These are phyloP conservation scores for Lerista edwardsae DNA, from an alignment of 2,797 vertebrate species.

Conservation along the genomic window DNA sequence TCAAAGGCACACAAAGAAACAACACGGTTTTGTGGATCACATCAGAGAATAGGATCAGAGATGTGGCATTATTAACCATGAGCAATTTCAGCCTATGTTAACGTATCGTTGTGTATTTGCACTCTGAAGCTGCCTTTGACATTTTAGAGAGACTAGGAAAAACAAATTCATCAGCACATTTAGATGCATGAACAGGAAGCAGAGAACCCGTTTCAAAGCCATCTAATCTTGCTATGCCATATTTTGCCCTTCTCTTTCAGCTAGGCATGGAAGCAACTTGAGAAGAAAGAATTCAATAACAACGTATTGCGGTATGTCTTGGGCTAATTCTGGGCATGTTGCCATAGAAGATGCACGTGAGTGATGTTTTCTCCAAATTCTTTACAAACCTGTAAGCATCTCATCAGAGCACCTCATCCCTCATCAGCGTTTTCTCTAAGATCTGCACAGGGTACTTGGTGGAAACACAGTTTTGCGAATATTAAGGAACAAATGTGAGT, in stretches of 20 bases:
- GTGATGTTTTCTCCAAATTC: neutral
- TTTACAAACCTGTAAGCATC: constrained; percentile 46
- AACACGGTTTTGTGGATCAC: too few species aligned
- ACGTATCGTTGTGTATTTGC: neutral
- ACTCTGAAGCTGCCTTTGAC: neutral
- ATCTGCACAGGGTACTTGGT: accelerated
- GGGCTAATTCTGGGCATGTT: constrained; percentile 46
- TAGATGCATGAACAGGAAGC: too few species aligned
- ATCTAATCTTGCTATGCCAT: constrained; percentile 13
- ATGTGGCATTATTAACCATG: neutral
- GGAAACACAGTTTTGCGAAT: neutral
- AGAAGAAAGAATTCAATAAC: constrained; percentile 38
- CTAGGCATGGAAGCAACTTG: constrained; percentile 51
- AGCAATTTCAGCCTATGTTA: too few species aligned
- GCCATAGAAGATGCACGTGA: constrained; percentile 48
- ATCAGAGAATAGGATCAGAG: too few species aligned
- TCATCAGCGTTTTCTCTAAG: constrained; percentile 5
- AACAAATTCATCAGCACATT: too few species aligned
- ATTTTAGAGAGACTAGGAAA: neutral
- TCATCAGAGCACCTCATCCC: constrained; percentile 39
- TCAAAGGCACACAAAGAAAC: too few species aligned
- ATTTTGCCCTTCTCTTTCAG: neutral
- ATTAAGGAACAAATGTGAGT: too few species aligned
- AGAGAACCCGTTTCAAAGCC: neutral
- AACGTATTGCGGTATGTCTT: constrained; percentile 40